Evolutionary conservation across 2,113 vertebrate species (phyloP).

Genomic region (Peromyscus leucopus): DNA sequence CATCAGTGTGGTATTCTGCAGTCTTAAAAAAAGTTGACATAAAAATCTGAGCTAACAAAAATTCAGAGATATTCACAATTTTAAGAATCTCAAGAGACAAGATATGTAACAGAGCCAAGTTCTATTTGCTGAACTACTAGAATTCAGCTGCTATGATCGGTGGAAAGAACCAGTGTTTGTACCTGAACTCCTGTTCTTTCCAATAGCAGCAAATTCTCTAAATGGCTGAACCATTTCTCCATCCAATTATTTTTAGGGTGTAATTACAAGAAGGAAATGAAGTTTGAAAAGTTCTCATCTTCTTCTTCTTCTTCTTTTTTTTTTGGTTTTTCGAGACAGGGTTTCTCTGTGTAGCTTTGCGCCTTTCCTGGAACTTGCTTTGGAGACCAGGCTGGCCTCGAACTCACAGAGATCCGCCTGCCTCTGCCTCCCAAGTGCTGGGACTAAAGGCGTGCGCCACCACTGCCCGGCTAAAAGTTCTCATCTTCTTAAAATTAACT

Average conservation of each 20-base stretch:
- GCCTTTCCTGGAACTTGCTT: too few relatives aligned
- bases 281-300: not conserved
- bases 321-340: too few relatives aligned
- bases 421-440: too few relatives aligned
- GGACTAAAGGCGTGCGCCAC: too few relatives aligned
- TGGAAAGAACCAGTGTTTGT: not conserved
- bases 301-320: not conserved
- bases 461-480: not conserved
- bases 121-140: not conserved
- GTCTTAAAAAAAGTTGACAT: conserved; percentile 46
- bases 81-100: conserved; percentile 36
- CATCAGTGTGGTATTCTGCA: conserved; percentile 17
- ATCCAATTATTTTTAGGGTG: not conserved
- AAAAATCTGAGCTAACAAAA: conserved; percentile 37
- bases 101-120: not conserved
- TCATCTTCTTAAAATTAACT: conserved; percentile 3
- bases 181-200: too few relatives aligned
- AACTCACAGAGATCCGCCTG: too few relatives aligned
- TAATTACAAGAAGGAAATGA: not conserved
- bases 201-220: not conserved
- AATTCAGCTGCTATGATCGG: not conserved
- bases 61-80: conserved; percentile 13
- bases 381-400: too few relatives aligned
- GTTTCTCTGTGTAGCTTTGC: too few relatives aligned
- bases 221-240: not conserved